These are phyloP conservation scores for Clarias gariepinus DNA, from an alignment of 2,113 vertebrate species.

Conservation along the genomic window DNA sequence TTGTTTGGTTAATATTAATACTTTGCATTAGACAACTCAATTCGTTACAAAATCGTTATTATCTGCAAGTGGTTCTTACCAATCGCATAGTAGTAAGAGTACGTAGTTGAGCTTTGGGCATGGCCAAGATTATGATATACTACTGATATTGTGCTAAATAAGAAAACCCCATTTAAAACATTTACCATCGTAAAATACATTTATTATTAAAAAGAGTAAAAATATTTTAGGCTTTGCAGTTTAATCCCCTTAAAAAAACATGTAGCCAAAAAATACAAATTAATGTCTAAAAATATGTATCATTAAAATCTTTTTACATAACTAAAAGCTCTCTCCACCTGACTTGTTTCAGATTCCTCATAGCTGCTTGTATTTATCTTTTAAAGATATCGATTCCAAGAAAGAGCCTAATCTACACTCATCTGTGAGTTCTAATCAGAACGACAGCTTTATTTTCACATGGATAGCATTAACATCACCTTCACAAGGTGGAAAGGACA, in stretches of 20 bases:
- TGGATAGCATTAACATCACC: slow-evolving; percentile 36
- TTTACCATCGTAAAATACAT: no score
- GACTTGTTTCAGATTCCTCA: not conserved
- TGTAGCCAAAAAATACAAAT: no score
- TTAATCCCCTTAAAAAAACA: no score
- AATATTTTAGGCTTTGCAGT: no score
- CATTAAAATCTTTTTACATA: no score
- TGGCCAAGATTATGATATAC: not conserved
- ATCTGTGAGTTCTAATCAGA: slow-evolving; percentile 37
- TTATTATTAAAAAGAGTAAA: no score
- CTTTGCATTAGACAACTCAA: not conserved
- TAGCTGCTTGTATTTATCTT: not conserved
- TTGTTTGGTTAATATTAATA: no score
- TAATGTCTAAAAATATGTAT: not conserved
- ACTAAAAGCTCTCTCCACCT: not conserved
- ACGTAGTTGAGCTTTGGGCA: not conserved
- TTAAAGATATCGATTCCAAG: not conserved
- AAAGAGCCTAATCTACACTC: slow-evolving; percentile 7
- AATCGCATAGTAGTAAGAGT: not conserved
- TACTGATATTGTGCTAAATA: not conserved
- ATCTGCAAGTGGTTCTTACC: not conserved
- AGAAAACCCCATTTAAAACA: no score
- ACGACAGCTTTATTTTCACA: slow-evolving; percentile 26
- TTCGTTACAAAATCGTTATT: no score
- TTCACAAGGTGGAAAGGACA: slow-evolving; percentile 30